Conservation (phyloP, 1,140 invertebrate species). For the Solenopsis invicta region DNA sequence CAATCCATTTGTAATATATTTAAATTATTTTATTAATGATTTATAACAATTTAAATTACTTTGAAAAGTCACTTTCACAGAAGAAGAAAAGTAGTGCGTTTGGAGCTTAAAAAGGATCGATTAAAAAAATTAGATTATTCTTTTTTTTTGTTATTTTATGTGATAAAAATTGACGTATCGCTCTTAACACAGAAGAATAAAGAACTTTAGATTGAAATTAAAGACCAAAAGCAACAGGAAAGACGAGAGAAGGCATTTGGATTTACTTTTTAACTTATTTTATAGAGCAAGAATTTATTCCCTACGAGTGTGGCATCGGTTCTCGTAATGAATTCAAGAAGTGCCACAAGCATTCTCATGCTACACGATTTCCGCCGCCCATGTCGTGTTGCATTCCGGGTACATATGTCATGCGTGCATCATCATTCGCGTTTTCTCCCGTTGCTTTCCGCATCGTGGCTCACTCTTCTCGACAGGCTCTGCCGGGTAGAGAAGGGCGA, state of each 20-base stretch:
- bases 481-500: slow-evolving; percentile 37
- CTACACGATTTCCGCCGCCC: slow-evolving; percentile 50
- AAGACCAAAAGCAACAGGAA: background rate
- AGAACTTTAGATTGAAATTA: background rate
- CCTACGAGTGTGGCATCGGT: background rate
- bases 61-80: background rate
- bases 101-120: background rate
- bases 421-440: slow-evolving; percentile 61
- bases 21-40: too few relatives aligned
- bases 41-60: background rate
- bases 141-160: background rate
- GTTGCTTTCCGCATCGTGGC: slow-evolving; percentile 48
- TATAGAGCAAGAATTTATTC: background rate
- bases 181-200: background rate
- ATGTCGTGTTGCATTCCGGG: slow-evolving; percentile 50
- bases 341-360: background rate
- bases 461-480: slow-evolving; percentile 47
- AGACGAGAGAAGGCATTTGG: background rate
- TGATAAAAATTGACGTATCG: too few relatives aligned
- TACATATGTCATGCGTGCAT: slow-evolving; percentile 53
- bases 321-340: slow-evolving; percentile 20
- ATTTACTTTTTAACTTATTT: background rate
- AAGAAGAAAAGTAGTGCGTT: background rate
- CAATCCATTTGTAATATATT: background rate
- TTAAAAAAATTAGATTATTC: background rate